Percentiles rank a stretch among this genome's conserved stretches.
Conservation (phyloP, 2,797 vertebrate genomes). For the Pyrocephalus nanus region DNA sequence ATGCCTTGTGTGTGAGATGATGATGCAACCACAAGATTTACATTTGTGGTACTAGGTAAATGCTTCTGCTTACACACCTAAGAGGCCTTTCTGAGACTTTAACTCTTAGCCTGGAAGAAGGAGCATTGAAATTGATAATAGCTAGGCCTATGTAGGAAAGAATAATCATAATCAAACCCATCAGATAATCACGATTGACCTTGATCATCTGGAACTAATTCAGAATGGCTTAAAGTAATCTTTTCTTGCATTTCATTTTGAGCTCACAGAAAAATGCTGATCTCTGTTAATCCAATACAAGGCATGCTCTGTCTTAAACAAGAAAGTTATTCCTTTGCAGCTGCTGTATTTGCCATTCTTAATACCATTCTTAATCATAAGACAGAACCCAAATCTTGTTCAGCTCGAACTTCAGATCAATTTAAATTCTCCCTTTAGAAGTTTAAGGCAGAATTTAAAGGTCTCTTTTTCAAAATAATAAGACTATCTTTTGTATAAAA, state of each 20-base stretch:
- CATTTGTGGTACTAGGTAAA: not conserved
- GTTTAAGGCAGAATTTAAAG: slow-evolving; percentile 7
- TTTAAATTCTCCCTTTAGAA: not conserved
- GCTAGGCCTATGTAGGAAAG: not conserved
- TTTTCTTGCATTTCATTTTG: not conserved
- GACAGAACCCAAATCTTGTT: not conserved
- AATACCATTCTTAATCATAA: not conserved
- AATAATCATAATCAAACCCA: not conserved
- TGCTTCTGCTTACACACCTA: not conserved
- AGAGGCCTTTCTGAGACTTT: not conserved
- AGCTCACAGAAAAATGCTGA: not conserved
- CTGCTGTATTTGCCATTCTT: not conserved
- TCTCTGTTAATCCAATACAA: not conserved
- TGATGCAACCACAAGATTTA: not conserved
- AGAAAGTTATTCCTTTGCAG: not conserved
- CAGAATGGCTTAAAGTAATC: not conserved
- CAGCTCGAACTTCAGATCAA: not conserved
- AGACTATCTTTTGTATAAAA: not conserved
- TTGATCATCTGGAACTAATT: not conserved
- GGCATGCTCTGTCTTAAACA: not conserved
- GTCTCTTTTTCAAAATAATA: not conserved
- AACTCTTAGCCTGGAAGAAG: not conserved
- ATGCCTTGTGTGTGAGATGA: not conserved
- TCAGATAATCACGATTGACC: not conserved
- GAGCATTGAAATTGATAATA: not conserved